A percentile compares a stretch with the other conserved stretches of the same genome.
These are phyloP conservation scores for Plectus sambesii DNA, from an alignment of 1,140 invertebrate species.

Conservation along the genomic window DNA sequence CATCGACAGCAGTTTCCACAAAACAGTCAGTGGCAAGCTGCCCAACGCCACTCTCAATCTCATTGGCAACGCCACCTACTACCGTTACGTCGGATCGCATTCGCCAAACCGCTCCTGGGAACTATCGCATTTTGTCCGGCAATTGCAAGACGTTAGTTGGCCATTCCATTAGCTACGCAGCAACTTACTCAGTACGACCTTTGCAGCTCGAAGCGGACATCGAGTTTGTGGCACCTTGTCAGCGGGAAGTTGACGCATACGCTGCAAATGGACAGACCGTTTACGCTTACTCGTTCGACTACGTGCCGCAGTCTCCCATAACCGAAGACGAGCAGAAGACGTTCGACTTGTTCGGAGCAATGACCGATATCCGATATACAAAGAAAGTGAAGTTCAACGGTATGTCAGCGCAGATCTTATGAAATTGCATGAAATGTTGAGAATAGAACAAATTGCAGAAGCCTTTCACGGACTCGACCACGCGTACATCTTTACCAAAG, in stretches of 20 bases:
- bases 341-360: slow-evolving; percentile 38
- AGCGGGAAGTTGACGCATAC: slow-evolving; percentile 35
- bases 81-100: slow-evolving; percentile 32
- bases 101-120: no score
- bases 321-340: slow-evolving; percentile 34
- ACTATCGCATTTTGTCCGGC: slow-evolving; percentile 32
- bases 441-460: slow-evolving; percentile 16
- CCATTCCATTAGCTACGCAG: slow-evolving; percentile 3
- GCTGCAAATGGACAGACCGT: slow-evolving; percentile 29
- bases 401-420: no score
- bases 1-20: slow-evolving; percentile 23
- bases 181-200: background rate
- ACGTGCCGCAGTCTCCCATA: slow-evolving; percentile 33
- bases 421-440: no score
- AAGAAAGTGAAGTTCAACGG: no score
- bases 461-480: slow-evolving; percentile 44
- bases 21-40: slow-evolving; percentile 28
- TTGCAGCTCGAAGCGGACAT: slow-evolving; percentile 41
- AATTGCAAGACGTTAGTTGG: slow-evolving; percentile 36
- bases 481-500: slow-evolving; percentile 41
- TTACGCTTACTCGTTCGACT: slow-evolving; percentile 43
- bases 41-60: slow-evolving; percentile 36
- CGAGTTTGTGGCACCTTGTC: slow-evolving; percentile 43
- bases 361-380: slow-evolving; percentile 27
- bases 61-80: slow-evolving; percentile 38